Evolutionary conservation across 2,113 vertebrate genomes (phyloP).

Genomic region (Opisthocomus hoazin): DNA sequence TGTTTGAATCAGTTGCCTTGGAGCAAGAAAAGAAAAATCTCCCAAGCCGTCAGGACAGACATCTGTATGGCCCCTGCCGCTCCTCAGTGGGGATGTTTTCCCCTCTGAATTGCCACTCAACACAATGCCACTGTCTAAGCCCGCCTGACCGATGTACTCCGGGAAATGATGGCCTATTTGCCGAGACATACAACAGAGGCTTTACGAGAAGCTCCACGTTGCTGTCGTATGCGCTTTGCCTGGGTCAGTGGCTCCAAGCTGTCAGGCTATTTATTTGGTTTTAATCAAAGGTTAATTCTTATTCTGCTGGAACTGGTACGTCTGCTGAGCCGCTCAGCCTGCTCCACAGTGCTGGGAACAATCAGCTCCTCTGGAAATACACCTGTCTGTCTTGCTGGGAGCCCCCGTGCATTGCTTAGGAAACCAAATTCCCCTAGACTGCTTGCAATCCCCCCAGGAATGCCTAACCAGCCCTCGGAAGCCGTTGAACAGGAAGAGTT

Average conservation of each 20-base stretch:
- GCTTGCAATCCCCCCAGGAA: neutral
- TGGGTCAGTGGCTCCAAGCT: conserved; percentile 25
- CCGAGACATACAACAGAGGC: neutral
- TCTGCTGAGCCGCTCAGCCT: neutral
- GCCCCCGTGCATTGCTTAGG: neutral
- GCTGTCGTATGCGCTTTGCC: neutral
- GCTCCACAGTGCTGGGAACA: neutral
- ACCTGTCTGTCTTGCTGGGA: neutral
- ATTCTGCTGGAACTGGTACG: neutral
- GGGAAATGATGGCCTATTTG: neutral
- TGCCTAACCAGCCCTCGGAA: neutral
- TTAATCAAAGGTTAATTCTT: conserved; percentile 41
- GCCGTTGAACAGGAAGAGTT: neutral
- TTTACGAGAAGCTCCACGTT: neutral
- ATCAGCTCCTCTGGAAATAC: neutral
- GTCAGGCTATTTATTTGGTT: neutral
- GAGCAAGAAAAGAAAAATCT: neutral
- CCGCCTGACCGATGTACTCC: accelerated
- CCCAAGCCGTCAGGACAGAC: neutral
- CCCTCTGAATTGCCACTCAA: neutral
- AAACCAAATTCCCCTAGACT: neutral
- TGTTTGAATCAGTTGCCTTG: neutral
- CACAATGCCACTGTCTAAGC: neutral
- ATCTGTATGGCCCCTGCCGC: neutral
- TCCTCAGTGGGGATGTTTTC: neutral